Conservation (phyloP, 2,797 vertebrate genomes). For the Furcifer pardalis region DNA sequence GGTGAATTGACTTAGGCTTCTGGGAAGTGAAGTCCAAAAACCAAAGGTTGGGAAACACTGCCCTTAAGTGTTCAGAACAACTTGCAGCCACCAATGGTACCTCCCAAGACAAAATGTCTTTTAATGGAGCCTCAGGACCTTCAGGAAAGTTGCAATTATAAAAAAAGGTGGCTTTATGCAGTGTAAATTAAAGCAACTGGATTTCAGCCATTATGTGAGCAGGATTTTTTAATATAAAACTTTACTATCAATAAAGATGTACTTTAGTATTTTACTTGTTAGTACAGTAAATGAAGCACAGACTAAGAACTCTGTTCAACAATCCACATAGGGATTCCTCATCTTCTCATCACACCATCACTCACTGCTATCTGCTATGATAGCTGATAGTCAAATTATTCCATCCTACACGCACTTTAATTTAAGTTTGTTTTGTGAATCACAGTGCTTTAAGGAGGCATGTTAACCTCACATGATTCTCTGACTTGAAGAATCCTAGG, state of each 20-base stretch:
- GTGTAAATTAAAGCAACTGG: no score
- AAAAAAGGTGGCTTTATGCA: no score
- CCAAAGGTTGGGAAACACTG: no score
- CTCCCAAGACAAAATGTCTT: no score
- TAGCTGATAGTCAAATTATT: slow-evolving; percentile 58
- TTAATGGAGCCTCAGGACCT: no score
- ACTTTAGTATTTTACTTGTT: slow-evolving; percentile 29
- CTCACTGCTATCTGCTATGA: slow-evolving; percentile 62
- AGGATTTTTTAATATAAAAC: slow-evolving; percentile 33
- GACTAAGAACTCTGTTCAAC: slow-evolving; percentile 27
- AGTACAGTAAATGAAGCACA: slow-evolving; percentile 12
- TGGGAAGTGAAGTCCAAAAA: no score
- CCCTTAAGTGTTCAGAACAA: no score
- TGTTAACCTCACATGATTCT: slow-evolving; percentile 62
- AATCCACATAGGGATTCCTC: slow-evolving; percentile 43
- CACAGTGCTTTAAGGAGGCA: slow-evolving; percentile 25
- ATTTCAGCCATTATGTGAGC: neutral
- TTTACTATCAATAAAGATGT: slow-evolving; percentile 1
- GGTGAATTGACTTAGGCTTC: no score
- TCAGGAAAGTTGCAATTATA: no score
- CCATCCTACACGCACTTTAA: slow-evolving; percentile 55
- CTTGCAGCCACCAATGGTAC: no score
- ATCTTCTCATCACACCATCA: slow-evolving; percentile 58
- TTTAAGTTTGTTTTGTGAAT: slow-evolving; percentile 62
- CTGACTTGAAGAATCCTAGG: slow-evolving; percentile 42